Evolutionary conservation across 2,113 vertebrate genomes (phyloP), one percentile per base, ranked within the genome.

Genomic region (Jacana jacana): DNA sequence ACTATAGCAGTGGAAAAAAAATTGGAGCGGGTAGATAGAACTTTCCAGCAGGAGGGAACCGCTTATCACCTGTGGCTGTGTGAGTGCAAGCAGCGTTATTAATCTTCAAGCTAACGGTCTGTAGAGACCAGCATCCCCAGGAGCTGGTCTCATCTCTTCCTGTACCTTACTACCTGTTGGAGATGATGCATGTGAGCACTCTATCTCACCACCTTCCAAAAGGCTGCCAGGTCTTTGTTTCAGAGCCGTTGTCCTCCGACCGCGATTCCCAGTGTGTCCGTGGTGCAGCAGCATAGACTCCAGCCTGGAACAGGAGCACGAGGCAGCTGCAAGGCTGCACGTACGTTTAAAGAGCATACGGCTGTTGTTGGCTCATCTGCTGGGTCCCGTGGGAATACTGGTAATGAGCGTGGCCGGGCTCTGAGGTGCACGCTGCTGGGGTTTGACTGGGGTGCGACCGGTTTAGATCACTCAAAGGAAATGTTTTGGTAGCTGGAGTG

Each of bases 251-350:
- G 24, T 42, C 44, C 40, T 78, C 69, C 46, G 6, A 31, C 64
- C 0, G 2, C 3, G 63, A 18, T 37, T 58, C 44, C n/a, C 65
- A 54, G 64, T 6, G n/a, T 1, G 3, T 25, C 7, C 1, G 1
- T 0, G 2, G 28, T 7, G 13, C 75, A 31, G 81, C 25, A 24
- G 48, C 0, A 35, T 3, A 16, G 61, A 65, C 39, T 49, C 33
- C 35, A 40, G 85, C 42, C 75, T 61, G 86, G 68, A 73, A 22
- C 0, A 2, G 51, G 54, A 85, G 87, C 2, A 4, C 7, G 92
- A 66, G 54, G 88, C 85, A 88, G 92, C 81, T 89, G 84, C 88
- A 8, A 7, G 52, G 82, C 90, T 71, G 71, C 88, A 77, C 19
- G 58, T 93, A 88, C 8, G 1, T 83, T 81, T 64, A 4, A 39